A percentile compares a stretch with the other conserved stretches of the same genome.
These are phyloP conservation scores for Proisotoma minuta DNA, from an alignment of 2,888 invertebrate species.

Conservation along the genomic window DNA sequence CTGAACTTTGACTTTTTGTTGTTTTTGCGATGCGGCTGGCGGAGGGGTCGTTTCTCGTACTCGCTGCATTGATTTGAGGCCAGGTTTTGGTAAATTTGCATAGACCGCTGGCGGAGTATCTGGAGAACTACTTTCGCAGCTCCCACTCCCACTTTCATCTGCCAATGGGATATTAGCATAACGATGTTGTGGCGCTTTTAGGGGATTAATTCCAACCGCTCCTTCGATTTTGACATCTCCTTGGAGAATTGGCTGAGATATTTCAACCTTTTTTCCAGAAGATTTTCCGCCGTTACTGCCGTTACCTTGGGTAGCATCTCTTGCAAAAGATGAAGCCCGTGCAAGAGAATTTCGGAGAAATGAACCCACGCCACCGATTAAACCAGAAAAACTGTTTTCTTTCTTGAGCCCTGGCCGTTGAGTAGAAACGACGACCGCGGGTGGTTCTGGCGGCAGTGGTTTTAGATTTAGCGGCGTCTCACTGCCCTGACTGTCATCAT, in stretches of 20 bases:
- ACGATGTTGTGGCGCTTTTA: background rate
- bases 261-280: constrained; percentile 24
- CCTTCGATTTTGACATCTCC: constrained; percentile 16
- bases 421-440: background rate
- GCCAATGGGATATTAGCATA: constrained; percentile 23
- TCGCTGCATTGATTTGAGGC: constrained; percentile 22
- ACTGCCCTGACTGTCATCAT: constrained; percentile 31
- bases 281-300: background rate
- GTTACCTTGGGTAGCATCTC: background rate
- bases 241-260: constrained; percentile 44
- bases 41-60: constrained; percentile 24
- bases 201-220: constrained; percentile 13
- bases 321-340: constrained; percentile 6
- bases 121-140: constrained; percentile 16
- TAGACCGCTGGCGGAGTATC: constrained; percentile 2
- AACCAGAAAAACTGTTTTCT: constrained; percentile 24
- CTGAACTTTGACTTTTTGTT: constrained; percentile 34
- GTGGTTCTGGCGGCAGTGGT: background rate
- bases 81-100: constrained; percentile 34
- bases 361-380: constrained; percentile 41
- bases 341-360: constrained; percentile 40
- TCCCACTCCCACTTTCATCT: background rate
- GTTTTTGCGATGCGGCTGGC: constrained; percentile 11
- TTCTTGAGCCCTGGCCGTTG: constrained; percentile 6
- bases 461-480: constrained; percentile 31